Evolutionary conservation across 2,888 invertebrate genomes (phyloP).

Genomic region (Cecidostiba fungosa): DNA sequence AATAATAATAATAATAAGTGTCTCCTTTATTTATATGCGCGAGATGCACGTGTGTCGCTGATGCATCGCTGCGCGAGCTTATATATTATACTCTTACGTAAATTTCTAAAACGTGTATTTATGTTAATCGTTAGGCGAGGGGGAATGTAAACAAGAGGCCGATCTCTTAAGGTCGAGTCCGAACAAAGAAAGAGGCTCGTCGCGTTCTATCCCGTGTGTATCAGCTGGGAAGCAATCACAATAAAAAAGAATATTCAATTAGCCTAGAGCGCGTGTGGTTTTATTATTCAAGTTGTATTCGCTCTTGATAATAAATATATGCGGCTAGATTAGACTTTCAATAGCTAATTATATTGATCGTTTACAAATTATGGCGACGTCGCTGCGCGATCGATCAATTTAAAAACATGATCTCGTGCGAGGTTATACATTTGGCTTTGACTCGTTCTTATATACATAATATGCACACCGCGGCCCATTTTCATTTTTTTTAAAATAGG

Average conservation of each 20-base stretch:
- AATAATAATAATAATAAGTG: constrained; percentile 26
- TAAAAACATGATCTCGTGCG: neutral
- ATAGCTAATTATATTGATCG: constrained; percentile 15
- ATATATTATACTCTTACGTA: neutral
- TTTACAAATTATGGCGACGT: neutral
- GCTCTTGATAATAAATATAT: neutral
- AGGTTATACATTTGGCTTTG: neutral
- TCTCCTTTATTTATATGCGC: constrained; percentile 8
- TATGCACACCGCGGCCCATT: neutral
- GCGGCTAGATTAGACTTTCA: neutral
- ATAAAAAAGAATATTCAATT: constrained; percentile 14
- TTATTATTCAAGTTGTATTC: constrained; percentile 4
- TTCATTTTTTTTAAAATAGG: constrained; percentile 25
- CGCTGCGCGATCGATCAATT: neutral
- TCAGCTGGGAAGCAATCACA: neutral
- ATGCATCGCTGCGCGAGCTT: too few species aligned
- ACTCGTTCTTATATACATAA: neutral
- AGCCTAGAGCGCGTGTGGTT: neutral
- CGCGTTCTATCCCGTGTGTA: neutral
- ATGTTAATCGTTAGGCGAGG: neutral
- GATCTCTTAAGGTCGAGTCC: constrained; percentile 9
- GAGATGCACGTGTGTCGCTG: neutral
- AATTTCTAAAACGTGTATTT: constrained; percentile 10
- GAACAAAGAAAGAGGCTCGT: neutral
- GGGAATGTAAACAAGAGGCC: neutral